Base-by-base conservation (phyloP, 2,888 invertebrate genomes). In the Crocallis elinguaria region DNA sequence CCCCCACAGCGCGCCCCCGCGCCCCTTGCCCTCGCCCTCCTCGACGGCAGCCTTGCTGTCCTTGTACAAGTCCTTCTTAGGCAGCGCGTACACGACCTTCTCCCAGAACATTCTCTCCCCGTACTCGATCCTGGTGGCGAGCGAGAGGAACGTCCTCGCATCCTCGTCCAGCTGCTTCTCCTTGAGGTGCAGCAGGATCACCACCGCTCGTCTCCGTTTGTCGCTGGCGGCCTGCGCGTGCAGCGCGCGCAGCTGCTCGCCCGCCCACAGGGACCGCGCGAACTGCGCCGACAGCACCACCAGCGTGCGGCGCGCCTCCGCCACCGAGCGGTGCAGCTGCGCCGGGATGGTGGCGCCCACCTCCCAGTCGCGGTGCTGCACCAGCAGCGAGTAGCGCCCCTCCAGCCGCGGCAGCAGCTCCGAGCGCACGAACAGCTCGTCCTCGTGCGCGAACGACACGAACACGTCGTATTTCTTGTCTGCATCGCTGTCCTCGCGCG, bases 61-160 rank as follows among this genome's bases (percentile, higher is more conserved):
- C 11, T 4, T 19, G 8, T 8, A 6, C 11, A 9, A 4, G 6
- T 21, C 38, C 5, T 4, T 25, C 2, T 38, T 45, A 0, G 75
- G 96, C 71, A 97, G 80, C 0, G 96, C 95, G 69, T 95, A 95
- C 13, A 93, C 88, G 12, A 97, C 77, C 67, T 95, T 95, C 29
- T 95, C 93, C 95, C 96, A 96, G 75, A 97, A 97, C 93, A 94
- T 94, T 0, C 94, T 94, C 67, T 97, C 96, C 0, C 94, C 95
- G 95, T 95, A 96, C 62, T 95, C 94, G 0, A 97, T 90, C 64
- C 96, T 96, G 0, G 96, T 97, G 69, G 96, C 96, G 75, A 94
- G 95, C 33, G 93, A 92, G 3, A 97, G 83, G 71, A 96, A 96
- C 0, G 70, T 62, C 0, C 93, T 92, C 61, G 94, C 92, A 12